Evolutionary conservation across 2,113 vertebrate genomes (phyloP).

Genomic region (Mugil cephalus): DNA sequence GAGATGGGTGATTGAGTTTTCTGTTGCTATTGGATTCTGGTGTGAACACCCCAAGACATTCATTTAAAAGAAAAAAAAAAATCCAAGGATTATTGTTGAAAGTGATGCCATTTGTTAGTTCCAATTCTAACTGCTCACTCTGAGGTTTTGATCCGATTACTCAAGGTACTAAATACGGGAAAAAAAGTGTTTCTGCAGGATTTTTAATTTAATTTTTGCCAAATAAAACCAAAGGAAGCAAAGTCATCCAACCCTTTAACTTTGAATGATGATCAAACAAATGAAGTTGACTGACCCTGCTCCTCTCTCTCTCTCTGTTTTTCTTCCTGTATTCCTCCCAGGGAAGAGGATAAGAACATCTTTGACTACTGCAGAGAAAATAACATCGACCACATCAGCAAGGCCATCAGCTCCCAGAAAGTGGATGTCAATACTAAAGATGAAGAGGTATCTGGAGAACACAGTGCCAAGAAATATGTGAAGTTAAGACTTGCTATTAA

Average conservation of each 20-base stretch:
- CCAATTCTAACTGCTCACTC: not conserved
- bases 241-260: not conserved
- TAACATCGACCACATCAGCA: slow-evolving; percentile 91
- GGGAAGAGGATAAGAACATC: slow-evolving; percentile 98
- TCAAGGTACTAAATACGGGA: too few species aligned
- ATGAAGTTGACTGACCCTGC: not conserved
- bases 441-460: slow-evolving; percentile 89
- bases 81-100: too few species aligned
- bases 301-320: not conserved
- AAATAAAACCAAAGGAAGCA: not conserved
- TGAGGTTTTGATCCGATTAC: not conserved
- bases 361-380: slow-evolving; percentile 99
- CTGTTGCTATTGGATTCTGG: not conserved
- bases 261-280: not conserved
- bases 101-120: too few species aligned
- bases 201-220: not conserved
- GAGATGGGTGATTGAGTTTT: not conserved
- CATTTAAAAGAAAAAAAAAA: too few species aligned
- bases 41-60: not conserved
- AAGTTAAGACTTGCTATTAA: slow-evolving; percentile 1
- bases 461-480: not conserved
- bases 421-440: slow-evolving; percentile 93
- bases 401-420: slow-evolving; percentile 90
- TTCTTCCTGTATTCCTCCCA: slow-evolving; percentile 67
- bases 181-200: not conserved